Percentiles rank a stretch among this genome's conserved stretches.
Conservation (phyloP, 2,113 vertebrate species). For the Micromys minutus region DNA sequence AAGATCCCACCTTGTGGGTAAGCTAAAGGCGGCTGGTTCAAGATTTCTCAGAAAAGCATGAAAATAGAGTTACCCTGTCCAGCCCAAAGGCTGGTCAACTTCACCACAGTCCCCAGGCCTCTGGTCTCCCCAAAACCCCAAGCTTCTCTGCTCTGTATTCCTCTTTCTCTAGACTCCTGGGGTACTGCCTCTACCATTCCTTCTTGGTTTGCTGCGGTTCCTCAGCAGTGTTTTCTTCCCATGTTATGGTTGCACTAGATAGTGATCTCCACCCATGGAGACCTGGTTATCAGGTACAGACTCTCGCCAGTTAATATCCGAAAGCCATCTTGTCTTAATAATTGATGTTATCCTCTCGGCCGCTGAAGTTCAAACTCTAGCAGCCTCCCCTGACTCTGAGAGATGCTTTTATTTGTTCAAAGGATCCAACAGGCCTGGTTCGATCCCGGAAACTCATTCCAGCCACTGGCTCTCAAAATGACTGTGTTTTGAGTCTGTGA, state of each 20-base stretch:
- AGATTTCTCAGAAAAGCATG: not conserved
- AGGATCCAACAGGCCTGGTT: not conserved
- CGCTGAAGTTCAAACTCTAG: not conserved
- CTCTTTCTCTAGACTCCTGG: not conserved
- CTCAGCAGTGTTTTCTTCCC: not conserved
- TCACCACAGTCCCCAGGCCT: not conserved
- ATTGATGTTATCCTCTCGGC: not conserved
- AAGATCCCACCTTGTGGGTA: constrained; percentile 47
- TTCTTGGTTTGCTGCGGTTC: not conserved
- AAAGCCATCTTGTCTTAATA: not conserved
- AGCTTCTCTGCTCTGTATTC: not conserved
- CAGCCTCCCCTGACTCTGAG: not conserved
- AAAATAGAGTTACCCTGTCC: not conserved
- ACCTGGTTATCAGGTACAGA: not conserved
- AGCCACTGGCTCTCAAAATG: not conserved
- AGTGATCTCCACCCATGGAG: not conserved
- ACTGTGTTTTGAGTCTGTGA: not conserved
- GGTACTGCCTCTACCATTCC: not conserved
- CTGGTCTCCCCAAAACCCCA: not conserved
- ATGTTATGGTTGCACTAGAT: not conserved
- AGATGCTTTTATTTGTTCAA: not conserved
- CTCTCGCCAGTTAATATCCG: not conserved
- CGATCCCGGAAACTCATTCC: constrained; percentile 34
- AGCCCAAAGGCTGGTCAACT: not conserved
- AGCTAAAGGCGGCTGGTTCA: not conserved